Evolutionary conservation across 2,113 vertebrate genomes (phyloP).

Genomic region (Burhinus bistriatus): DNA sequence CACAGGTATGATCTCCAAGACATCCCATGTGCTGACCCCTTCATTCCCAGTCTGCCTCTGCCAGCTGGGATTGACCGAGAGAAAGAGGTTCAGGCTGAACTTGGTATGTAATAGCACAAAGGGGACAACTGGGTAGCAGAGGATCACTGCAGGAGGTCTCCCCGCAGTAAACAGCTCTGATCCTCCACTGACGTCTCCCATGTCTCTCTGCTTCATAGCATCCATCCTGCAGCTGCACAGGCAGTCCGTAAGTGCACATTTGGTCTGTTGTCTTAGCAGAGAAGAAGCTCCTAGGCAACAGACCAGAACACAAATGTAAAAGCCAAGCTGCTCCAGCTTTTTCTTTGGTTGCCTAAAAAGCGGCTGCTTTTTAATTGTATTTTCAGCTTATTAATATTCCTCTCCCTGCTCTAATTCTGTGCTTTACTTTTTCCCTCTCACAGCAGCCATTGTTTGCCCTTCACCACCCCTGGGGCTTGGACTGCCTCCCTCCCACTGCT

Average conservation of each 20-base stretch:
- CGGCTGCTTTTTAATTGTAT: background rate
- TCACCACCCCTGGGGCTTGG: background rate
- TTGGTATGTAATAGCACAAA: background rate
- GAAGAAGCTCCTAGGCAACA: background rate
- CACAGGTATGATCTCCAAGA: background rate
- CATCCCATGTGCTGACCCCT: background rate
- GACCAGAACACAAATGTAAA: background rate
- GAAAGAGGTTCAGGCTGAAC: background rate
- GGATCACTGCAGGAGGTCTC: background rate
- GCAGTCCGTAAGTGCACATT: accelerated
- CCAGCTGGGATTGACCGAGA: background rate
- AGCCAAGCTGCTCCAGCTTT: background rate
- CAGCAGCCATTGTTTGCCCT: background rate
- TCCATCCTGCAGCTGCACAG: background rate
- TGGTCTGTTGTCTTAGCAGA: background rate
- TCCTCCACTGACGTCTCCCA: accelerated
- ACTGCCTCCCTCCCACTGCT: background rate
- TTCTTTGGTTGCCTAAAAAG: background rate
- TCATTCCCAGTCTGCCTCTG: background rate
- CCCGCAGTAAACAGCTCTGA: background rate
- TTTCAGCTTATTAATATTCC: background rate
- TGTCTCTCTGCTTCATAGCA: background rate
- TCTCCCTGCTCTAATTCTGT: background rate
- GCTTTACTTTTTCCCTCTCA: background rate
- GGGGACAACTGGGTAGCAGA: background rate